Percentiles rank a stretch among this genome's conserved stretches.
phyloP scores from a whole-genome alignment of 2,113 vertebrate genomes.

The Sturnus vulgaris region DNA sequence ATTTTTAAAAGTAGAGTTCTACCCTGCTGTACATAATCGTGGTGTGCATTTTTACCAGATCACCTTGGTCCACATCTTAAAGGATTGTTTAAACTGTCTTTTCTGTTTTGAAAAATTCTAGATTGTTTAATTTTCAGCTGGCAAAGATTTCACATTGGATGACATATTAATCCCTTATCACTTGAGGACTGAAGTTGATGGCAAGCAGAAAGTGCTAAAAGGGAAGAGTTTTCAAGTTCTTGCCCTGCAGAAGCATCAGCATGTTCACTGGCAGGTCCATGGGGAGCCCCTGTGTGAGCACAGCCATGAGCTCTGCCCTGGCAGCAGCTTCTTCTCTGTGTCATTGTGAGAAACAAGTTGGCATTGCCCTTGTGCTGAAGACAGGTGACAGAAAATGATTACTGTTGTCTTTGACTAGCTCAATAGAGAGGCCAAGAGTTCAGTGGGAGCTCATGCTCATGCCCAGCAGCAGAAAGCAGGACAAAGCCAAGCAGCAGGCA shows the following conservation, averaged over 20 bases:
- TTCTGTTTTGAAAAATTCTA: not conserved
- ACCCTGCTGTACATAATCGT: not conserved
- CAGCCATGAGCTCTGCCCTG: not conserved
- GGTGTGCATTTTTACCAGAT: not conserved
- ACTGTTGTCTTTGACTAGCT: not conserved
- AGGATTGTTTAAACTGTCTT: not conserved
- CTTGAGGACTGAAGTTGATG: not conserved
- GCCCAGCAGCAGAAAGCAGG: not conserved
- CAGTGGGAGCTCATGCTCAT: not conserved
- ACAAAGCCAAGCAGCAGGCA: not conserved
- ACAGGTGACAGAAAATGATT: not conserved
- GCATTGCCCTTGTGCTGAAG: not conserved
- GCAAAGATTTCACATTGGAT: not conserved
- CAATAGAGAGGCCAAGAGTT: not conserved
- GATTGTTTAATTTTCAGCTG: not conserved
- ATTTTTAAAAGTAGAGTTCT: not conserved
- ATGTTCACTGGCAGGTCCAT: fast-evolving
- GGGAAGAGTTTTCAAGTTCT: not conserved
- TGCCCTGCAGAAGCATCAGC: not conserved
- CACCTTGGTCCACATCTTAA: fast-evolving
- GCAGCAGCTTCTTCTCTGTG: not conserved
- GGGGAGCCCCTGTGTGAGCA: not conserved
- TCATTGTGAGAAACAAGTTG: not conserved
- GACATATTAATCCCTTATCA: not conserved
- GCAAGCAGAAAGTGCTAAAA: not conserved